Percentiles rank a stretch among this genome's conserved stretches.
Conservation (phyloP, 2,888 invertebrate genomes). For the Laspeyria flexula region DNA sequence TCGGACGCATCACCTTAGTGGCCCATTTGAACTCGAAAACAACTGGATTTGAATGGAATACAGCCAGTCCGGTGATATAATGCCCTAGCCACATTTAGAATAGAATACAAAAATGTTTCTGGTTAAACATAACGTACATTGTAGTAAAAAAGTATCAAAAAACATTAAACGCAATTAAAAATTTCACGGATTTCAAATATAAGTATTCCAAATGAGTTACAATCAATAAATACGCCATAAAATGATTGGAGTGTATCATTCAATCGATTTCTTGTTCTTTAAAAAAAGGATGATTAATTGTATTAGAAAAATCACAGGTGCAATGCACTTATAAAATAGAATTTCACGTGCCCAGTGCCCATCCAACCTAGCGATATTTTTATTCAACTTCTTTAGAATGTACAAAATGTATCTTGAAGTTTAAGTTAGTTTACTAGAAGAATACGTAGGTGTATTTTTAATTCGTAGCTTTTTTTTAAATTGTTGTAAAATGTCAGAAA, state of each 20-base stretch:
- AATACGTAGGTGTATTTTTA: too few relatives aligned
- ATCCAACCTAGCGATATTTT: not conserved
- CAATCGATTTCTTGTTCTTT: constrained; percentile 38
- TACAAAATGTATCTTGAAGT: not conserved
- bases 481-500: too few relatives aligned
- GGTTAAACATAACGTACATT: constrained; percentile 26
- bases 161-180: constrained; percentile 45
- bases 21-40: constrained; percentile 68
- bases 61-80: constrained; percentile 26
- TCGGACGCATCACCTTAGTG: constrained; percentile 77
- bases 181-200: constrained; percentile 48
- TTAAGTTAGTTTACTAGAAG: not conserved
- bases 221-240: constrained; percentile 46
- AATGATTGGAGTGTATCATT: constrained; percentile 44
- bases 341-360: constrained; percentile 12
- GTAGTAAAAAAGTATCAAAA: constrained; percentile 36
- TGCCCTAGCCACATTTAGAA: constrained; percentile 21
- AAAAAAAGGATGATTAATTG: constrained; percentile 32
- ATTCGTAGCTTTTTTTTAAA: too few relatives aligned
- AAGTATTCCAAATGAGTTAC: constrained; percentile 46
- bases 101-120: constrained; percentile 25
- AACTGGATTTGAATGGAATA: constrained; percentile 56
- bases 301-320: constrained; percentile 31
- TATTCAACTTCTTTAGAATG: not conserved
- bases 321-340: constrained; percentile 31